Base-by-base conservation (phyloP, 1,140 invertebrate species). In the Arctopsyche grandis region DNA sequence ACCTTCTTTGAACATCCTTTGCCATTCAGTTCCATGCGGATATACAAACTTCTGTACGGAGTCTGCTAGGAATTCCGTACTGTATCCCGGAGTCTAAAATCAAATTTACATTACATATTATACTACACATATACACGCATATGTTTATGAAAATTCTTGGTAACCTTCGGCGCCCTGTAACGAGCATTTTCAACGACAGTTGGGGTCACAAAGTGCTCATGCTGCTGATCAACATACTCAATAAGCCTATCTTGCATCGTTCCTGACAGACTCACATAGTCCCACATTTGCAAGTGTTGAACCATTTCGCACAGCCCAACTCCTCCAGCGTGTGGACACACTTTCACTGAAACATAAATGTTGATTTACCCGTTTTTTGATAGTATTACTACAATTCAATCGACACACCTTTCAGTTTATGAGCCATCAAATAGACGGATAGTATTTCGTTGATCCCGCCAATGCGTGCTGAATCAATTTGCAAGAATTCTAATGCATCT, bases 231-330 rank as follows among this genome's bases (percentile, higher is more conserved):
- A 0, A 96, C 93, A 85, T 93, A 97, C 86, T 98, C 97, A 56
- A 96, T 92, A 83, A 95, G 89, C 79, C 95, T 89, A 58, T 91
- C 91, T 26, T 95, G 90, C 78, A 89, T 91, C 9, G 91, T 91
- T 21, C 90, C 92, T 19, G 93, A 93, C 0, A 97, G 85, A 69
- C 89, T 89, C 12, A 95, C 89, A 87, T 92, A 97, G 85, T 98
- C 95, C 93, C 96, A 97, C 83, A 95, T 93, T 87, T 97, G 94
- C 16, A 97, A 88, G 88, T 98, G 96, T 83, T 97, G 96, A 3
- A 98, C 94, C 91, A 97, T 94, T 89, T 98, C 96, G 85, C 96
- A 98, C 0, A 98, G 89, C 9, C 96, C 96, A 0, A 98, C 93
- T 14, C 97, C 97, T 14, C 97, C 97, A 70, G 95, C 96, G 88